Evolutionary conservation across 2,888 invertebrate genomes (phyloP), one percentile per base, ranked within the genome.

Genomic region (Xanthorhoe spadicearia): DNA sequence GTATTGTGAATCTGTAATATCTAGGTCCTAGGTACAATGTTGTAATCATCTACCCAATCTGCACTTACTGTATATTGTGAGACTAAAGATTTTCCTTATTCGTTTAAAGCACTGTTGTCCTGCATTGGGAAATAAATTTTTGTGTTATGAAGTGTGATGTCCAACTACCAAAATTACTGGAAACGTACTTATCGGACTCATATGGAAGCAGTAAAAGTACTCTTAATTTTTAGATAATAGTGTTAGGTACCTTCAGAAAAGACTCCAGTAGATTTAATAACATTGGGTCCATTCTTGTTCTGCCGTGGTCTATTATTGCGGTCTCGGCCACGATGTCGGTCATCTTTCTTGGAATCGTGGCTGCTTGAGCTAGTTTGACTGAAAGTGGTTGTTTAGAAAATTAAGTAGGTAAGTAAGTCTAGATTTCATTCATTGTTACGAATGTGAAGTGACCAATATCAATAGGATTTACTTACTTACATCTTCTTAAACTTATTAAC

Each of bases 181-280:
- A n/a, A n/a, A n/a, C n/a, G n/a, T n/a, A n/a, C n/a, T n/a, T n/a
- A n/a, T n/a, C n/a, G n/a, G n/a, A n/a, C n/a, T n/a, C n/a, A n/a
- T n/a, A n/a, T n/a, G n/a, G n/a, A n/a, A n/a, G n/a, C n/a, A 4
- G 23, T 23, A 23, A 23, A 3, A 4, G 23, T 23, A 23, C 23
- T 23, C 23, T 23, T 3, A 23, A 23, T 3, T 4, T 23, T 23
- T 4, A 23, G 23, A 48, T 17, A 2, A n/a, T 6, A 9, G 0
- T 9, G 49, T 1, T 8, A 50, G 13, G 10, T 83, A 93, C 93
- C 93, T 90, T 93, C 92, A 51, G 93, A 93, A 73, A 93, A 93
- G 2, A 93, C 93, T 66, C 93, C 93, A 69, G 80, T 77, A 1
- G 92, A 91, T 69, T 92, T 92, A 49, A 93, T 90, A 61, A 93